A percentile compares a stretch with the other conserved stretches of the same genome.
Evolutionary conservation across 1,140 invertebrate genomes (phyloP).

Genomic region (Acromyrmex charruanus): DNA sequence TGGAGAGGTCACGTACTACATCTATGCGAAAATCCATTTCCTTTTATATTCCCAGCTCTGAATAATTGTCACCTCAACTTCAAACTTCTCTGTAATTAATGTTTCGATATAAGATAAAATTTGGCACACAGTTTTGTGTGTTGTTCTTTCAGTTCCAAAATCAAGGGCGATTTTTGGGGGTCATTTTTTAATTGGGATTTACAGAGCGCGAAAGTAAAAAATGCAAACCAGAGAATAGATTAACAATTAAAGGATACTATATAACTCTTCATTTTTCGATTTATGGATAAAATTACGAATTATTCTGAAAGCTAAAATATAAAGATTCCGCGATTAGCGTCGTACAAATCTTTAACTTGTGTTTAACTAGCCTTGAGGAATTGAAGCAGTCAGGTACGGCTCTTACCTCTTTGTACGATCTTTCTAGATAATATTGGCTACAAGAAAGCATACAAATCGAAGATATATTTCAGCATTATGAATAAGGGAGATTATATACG

Average conservation of each 20-base stretch:
- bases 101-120: too few relatives aligned
- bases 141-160: too few relatives aligned
- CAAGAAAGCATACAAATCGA: constrained; percentile 18
- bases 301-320: constrained; percentile 33
- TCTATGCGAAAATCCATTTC: too few relatives aligned
- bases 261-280: constrained; percentile 29
- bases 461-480: neutral
- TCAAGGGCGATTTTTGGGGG: too few relatives aligned
- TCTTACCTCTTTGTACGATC: constrained; percentile 3
- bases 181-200: constrained; percentile 38
- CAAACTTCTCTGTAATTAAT: too few relatives aligned
- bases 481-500: neutral
- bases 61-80: too few relatives aligned
- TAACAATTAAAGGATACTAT: neutral
- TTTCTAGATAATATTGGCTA: constrained; percentile 28
- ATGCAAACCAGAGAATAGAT: constrained; percentile 28
- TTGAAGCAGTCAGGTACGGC: constrained; percentile 14
- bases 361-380: constrained; percentile 13
- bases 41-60: too few relatives aligned
- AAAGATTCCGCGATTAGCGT: neutral
- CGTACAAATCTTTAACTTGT: constrained; percentile 20
- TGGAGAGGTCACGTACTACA: too few relatives aligned
- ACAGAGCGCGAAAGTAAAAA: constrained; percentile 18
- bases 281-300: constrained; percentile 40
- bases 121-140: too few relatives aligned